Base-by-base conservation (phyloP, 2,888 invertebrate genomes). In the Mesoligia furuncula region DNA sequence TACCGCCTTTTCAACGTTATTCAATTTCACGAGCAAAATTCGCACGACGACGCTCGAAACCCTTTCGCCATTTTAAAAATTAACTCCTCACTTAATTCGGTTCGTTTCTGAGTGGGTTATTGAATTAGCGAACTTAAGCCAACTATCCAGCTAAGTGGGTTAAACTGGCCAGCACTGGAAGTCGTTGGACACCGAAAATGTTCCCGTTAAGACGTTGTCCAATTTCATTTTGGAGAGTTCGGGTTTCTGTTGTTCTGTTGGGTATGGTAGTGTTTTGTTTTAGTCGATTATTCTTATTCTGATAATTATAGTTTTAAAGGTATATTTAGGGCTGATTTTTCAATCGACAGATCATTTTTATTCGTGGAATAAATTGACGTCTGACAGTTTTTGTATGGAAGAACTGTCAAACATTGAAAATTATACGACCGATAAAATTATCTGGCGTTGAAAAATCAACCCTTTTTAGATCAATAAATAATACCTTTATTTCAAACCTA, bases 121-220 rank as follows among this genome's bases (percentile, higher is more conserved):
- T 88, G 88, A 89, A 90, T 91, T 90, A 91, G 87, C 81, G 74
- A 87, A 91, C 89, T 90, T 90, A 89, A 91, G 84, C 85, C 79
- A 89, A 91, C 90, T 91, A 89, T 89, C 84, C 84, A 48, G 64
- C 77, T 79, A 81, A 89, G 83, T 84, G 80, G 80, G 80, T 81
- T 83, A 76, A 77, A 64, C 71, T 65, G 73, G 68, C 69, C 79
- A 77, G 81, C 73, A 70, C 64, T 79, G 75, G 66, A 62, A 85
- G 67, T 73, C 75, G 66, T n/a, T 39, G 65, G 84, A 77, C 73
- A 75, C 70, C 84, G 75, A 86, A 85, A 85, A 84, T 77, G 79
- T 77, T 80, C 65, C 74, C 62, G 71, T 75, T 74, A 86, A 86
- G 84, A 83, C 66, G 80, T 65, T 80, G 69, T 68, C 64, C 86